phyloP scores from a whole-genome alignment of 1,140 invertebrate genomes.

The Lutraria rhynchaena region DNA sequence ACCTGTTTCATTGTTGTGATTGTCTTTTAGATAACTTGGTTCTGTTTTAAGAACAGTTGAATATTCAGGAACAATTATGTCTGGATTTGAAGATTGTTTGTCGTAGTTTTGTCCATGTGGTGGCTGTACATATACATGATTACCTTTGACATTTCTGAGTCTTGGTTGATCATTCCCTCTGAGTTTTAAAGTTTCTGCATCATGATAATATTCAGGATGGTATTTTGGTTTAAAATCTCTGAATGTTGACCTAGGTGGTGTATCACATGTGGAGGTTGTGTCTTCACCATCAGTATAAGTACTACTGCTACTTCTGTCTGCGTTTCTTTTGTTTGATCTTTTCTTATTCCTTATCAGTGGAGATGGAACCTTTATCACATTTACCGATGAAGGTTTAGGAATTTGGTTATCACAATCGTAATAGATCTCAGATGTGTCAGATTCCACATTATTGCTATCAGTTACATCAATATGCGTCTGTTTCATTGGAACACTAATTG shows the following conservation, averaged over 20 bases:
- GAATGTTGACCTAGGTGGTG: constrained; percentile 31
- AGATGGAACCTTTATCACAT: not conserved
- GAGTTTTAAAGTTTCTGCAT: constrained; percentile 1
- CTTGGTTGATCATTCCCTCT: not conserved
- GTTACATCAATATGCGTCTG: not conserved
- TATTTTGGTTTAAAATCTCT: constrained; percentile 29
- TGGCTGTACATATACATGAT: not conserved
- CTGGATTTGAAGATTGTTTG: constrained; percentile 9
- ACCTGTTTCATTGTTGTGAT: constrained; percentile 6
- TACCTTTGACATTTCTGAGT: no score
- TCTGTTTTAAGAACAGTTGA: constrained; percentile 26
- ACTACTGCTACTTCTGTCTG: constrained; percentile 7
- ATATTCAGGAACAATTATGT: constrained; percentile 22
- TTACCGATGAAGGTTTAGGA: not conserved
- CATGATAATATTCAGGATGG: constrained; percentile 1
- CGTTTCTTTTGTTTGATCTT: constrained; percentile 1
- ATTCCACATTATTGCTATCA: constrained; percentile 23
- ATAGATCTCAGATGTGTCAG: constrained; percentile 43
- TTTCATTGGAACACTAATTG: not conserved
- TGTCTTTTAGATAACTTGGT: constrained; percentile 2
- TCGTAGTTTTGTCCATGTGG: not conserved
- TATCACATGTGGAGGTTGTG: constrained; percentile 46
- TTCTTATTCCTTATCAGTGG: not conserved
- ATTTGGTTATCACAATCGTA: constrained; percentile 34
- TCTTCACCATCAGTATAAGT: constrained; percentile 43